Conservation (phyloP, 2,113 vertebrate species). For the Todiramphus saurophagus region DNA sequence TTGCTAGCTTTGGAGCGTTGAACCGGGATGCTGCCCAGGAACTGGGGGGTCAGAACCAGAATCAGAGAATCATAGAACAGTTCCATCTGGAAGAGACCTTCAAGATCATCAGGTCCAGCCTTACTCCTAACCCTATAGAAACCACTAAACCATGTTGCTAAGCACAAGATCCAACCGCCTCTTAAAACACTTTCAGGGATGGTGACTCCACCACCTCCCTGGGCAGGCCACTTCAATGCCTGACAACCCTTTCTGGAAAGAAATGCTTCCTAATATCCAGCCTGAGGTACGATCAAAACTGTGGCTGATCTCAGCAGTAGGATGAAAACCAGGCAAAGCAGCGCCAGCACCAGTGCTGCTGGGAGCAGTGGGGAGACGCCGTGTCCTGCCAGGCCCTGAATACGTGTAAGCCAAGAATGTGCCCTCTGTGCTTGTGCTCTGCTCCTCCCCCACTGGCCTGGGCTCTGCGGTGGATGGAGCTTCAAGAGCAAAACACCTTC, state of each 20-base stretch:
- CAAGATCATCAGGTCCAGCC: too few species aligned
- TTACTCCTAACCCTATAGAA: too few species aligned
- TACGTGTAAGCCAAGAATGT: accelerated
- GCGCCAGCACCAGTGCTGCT: accelerated
- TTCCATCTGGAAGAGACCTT: too few species aligned
- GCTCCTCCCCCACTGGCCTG: not conserved
- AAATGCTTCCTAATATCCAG: too few species aligned
- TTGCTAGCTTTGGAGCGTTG: not conserved
- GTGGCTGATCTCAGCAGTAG: accelerated
- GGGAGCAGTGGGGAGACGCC: not conserved
- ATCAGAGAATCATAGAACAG: too few species aligned
- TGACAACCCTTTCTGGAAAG: too few species aligned
- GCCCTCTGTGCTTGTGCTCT: not conserved
- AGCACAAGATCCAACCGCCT: too few species aligned
- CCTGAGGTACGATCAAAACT: not conserved
- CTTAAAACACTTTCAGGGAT: too few species aligned
- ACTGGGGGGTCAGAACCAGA: accelerated
- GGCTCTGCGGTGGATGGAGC: not conserved
- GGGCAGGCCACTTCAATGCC: too few species aligned
- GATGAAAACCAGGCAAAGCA: not conserved
- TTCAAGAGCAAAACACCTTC: not conserved
- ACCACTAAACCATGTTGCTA: too few species aligned
- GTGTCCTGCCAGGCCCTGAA: not conserved
- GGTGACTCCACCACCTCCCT: too few species aligned
- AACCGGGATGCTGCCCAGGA: not conserved